Evolutionary conservation across 2,113 vertebrate species (phyloP).

Genomic region (Haemorhous mexicanus): DNA sequence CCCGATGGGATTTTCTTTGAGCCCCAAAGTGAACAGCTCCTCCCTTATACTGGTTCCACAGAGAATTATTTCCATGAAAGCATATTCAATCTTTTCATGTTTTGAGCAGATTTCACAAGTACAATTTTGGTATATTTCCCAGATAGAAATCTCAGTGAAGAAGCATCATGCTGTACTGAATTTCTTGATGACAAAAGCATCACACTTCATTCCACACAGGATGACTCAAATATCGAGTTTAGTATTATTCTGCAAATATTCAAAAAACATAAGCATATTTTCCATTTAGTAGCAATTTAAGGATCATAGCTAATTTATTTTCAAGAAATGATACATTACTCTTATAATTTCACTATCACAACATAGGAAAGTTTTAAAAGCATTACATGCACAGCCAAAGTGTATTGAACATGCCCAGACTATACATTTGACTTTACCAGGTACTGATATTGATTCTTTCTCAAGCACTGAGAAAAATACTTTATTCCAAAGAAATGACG

Average conservation of each 20-base stretch:
- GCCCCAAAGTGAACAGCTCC: neutral
- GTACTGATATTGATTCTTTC: neutral
- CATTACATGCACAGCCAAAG: neutral
- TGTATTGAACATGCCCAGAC: neutral
- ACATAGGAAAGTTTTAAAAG: neutral
- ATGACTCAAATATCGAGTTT: neutral
- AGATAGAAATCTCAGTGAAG: fast-evolving
- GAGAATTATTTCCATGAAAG: neutral
- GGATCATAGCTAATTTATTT: neutral
- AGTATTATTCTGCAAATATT: neutral
- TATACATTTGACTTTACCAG: neutral
- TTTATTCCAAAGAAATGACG: neutral
- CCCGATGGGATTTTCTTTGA: fast-evolving
- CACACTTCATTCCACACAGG: neutral
- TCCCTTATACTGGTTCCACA: neutral
- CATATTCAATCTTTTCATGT: neutral
- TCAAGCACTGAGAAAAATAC: neutral
- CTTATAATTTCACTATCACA: neutral
- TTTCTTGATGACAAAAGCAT: neutral
- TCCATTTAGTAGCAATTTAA: neutral
- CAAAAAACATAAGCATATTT: neutral
- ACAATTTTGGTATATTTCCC: neutral
- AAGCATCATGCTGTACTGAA: neutral
- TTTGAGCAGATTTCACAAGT: neutral
- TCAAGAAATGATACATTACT: neutral